These are phyloP conservation scores for Perognathus longimembris DNA, from an alignment of 2,113 vertebrate genomes.

Conservation along the genomic window DNA sequence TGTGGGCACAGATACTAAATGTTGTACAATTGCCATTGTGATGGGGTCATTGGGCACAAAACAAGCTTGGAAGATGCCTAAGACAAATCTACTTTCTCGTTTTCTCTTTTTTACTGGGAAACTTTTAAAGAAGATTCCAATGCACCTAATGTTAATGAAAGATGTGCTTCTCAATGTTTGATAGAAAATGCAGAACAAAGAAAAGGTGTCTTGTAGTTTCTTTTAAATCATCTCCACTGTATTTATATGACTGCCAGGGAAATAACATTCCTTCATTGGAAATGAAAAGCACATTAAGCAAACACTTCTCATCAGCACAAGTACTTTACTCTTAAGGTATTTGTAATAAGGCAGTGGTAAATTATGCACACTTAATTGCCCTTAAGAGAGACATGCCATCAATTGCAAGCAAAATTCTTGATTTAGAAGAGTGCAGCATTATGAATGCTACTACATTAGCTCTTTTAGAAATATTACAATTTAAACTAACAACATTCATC, in stretches of 20 bases:
- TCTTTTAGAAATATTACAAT: constrained; percentile 31
- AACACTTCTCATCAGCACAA: constrained; percentile 56
- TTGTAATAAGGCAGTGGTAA: background rate
- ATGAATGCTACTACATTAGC: constrained; percentile 15
- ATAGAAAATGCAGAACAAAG: constrained; percentile 54
- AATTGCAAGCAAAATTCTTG: constrained; percentile 50
- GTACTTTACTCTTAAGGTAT: background rate
- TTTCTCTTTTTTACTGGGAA: background rate
- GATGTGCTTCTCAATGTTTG: constrained; percentile 20
- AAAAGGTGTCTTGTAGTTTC: background rate
- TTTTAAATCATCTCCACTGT: constrained; percentile 18
- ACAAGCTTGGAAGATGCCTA: constrained; percentile 8
- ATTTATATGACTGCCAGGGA: constrained; percentile 6
- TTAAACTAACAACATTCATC: constrained; percentile 13
- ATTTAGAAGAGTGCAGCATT: constrained; percentile 49
- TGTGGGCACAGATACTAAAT: too few species aligned
- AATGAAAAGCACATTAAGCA: constrained; percentile 34
- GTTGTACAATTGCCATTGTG: background rate
- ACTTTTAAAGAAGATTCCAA: constrained; percentile 21
- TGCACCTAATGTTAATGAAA: background rate
- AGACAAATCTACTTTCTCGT: background rate
- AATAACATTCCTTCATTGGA: background rate
- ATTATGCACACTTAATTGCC: constrained; percentile 56
- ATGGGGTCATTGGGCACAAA: constrained; percentile 6
- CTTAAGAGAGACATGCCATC: constrained; percentile 39